phyloP scores from a whole-genome alignment of 2,797 vertebrate species.

The Sebastes itinus region DNA sequence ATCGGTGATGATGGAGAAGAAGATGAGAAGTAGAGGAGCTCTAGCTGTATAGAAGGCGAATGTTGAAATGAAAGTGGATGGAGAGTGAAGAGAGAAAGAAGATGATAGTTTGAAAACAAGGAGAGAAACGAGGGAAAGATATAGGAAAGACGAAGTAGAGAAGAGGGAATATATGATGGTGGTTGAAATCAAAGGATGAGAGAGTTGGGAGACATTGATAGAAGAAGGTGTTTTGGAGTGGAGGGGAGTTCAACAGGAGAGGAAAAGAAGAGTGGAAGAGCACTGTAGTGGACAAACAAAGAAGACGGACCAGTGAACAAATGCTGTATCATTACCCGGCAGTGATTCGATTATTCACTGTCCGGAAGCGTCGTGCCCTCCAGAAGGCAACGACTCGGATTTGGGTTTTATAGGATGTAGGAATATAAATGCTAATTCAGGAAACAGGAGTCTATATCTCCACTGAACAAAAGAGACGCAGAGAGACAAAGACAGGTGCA shows the following conservation, averaged over 20 bases:
- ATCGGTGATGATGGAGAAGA: neutral
- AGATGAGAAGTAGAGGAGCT: neutral
- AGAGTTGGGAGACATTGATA: neutral
- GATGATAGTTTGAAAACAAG: neutral
- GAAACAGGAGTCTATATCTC: constrained; percentile 28
- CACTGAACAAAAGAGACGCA: constrained; percentile 33
- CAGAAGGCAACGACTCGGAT: constrained; percentile 15
- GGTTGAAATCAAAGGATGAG: neutral
- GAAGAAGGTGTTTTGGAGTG: neutral
- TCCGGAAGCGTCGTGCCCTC: neutral
- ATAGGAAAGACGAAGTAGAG: neutral
- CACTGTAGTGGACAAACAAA: neutral
- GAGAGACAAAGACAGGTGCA: constrained; percentile 4
- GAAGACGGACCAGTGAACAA: constrained; percentile 21
- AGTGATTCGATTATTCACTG: constrained; percentile 31
- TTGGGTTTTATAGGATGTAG: constrained; percentile 32
- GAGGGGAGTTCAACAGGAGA: neutral
- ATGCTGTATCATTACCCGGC: constrained; percentile 33
- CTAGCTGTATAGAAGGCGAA: neutral
- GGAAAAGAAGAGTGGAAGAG: neutral
- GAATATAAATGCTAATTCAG: constrained; percentile 69
- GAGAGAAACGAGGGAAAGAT: neutral
- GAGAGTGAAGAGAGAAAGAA: neutral
- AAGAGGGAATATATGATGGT: neutral
- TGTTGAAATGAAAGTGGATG: neutral